These are phyloP conservation scores for Tachysurus fulvidraco DNA, from an alignment of 2,113 vertebrate genomes.

Conservation along the genomic window DNA sequence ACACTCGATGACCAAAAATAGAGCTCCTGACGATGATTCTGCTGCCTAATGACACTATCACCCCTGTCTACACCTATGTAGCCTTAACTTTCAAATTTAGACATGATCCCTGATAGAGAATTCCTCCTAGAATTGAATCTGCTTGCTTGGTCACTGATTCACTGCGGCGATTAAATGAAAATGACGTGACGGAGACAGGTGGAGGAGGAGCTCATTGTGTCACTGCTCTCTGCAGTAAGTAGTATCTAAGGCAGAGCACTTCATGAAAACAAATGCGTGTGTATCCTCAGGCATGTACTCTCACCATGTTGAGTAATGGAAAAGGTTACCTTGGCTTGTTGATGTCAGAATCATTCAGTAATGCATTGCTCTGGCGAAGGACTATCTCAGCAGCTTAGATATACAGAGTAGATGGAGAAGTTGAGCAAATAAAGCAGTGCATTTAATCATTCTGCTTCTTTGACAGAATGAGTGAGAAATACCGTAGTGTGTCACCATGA, in stretches of 20 bases:
- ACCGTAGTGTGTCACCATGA: background rate
- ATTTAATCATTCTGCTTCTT: background rate
- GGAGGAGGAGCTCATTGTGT: slow-evolving; percentile 10
- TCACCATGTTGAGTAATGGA: slow-evolving; percentile 25
- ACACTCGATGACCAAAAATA: slow-evolving; percentile 31
- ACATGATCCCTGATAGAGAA: slow-evolving; percentile 20
- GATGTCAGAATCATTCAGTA: slow-evolving; percentile 8
- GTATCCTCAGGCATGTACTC: background rate
- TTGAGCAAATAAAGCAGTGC: background rate
- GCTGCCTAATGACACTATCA: slow-evolving; percentile 24
- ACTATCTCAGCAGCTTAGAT: background rate
- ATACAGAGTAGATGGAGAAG: background rate
- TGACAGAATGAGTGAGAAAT: background rate
- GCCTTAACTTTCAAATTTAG: slow-evolving; percentile 16
- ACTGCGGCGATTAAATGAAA: slow-evolving; percentile 38
- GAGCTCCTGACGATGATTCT: slow-evolving; percentile 15
- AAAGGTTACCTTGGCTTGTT: slow-evolving; percentile 11
- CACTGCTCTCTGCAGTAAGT: slow-evolving; percentile 25
- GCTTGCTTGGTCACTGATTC: slow-evolving; percentile 38
- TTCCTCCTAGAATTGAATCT: slow-evolving; percentile 13
- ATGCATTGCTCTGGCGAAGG: background rate
- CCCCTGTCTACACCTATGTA: background rate
- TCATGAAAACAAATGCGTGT: slow-evolving; percentile 33
- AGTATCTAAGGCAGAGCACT: slow-evolving; percentile 11
- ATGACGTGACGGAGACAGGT: slow-evolving; percentile 27